These are phyloP conservation scores for Conus ventricosus DNA, from an alignment of 1,140 invertebrate species.

Conservation along the genomic window DNA sequence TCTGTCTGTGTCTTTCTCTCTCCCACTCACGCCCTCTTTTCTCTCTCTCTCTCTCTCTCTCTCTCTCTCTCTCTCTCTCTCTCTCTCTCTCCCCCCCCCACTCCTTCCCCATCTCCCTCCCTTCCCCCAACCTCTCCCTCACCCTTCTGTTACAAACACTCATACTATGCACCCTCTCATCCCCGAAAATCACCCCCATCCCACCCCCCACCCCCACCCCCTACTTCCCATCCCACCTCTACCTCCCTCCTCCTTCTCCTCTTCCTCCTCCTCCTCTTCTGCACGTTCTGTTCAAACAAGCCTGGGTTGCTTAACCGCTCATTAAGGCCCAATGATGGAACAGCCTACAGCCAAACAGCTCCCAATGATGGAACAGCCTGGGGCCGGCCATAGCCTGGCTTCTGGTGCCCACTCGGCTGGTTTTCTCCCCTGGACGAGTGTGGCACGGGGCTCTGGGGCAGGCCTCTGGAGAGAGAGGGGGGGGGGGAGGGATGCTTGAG, in stretches of 20 bases:
- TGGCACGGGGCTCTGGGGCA: not conserved
- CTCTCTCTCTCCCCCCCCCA: not conserved
- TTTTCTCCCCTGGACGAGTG: not conserved
- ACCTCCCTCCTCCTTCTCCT: not conserved
- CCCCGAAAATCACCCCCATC: too few species aligned
- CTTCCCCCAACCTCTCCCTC: not conserved
- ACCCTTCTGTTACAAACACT: not conserved
- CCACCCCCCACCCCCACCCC: not conserved
- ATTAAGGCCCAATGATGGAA: conserved; percentile 29
- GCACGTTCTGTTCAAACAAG: not conserved
- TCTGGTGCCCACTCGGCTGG: not conserved
- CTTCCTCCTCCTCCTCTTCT: not conserved
- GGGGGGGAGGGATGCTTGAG: not conserved
- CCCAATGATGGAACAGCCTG: not conserved
- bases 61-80: not conserved
- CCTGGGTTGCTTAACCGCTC: conserved; percentile 19
- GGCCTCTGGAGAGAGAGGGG: not conserved
- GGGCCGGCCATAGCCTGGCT: not conserved
- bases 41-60: not conserved
- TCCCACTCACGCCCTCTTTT: not conserved
- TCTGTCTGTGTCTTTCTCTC: conserved; percentile 4
- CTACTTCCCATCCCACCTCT: not conserved
- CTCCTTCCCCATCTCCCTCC: not conserved
- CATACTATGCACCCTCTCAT: too few species aligned
- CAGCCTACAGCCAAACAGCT: conserved; percentile 21